Conservation (phyloP, 1,140 invertebrate genomes). For the Diabrotica undecimpunctata region DNA sequence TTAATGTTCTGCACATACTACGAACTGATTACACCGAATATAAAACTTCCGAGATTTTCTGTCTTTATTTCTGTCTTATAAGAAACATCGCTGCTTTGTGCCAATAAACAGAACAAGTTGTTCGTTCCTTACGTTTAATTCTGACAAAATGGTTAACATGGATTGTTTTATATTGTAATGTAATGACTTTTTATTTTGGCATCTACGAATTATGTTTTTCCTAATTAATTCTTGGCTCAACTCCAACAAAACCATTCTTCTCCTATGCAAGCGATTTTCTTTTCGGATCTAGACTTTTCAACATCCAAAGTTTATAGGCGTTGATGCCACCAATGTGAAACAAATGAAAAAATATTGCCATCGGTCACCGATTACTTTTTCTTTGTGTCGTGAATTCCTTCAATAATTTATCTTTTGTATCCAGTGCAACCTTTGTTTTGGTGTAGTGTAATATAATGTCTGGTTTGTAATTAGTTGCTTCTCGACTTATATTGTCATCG, state of each 20-base stretch:
- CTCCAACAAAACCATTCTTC: slow-evolving; percentile 24
- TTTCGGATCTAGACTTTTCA: slow-evolving; percentile 19
- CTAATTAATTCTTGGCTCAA: slow-evolving; percentile 18
- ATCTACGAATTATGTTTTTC: slow-evolving; percentile 21
- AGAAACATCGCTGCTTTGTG: background rate
- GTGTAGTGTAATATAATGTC: slow-evolving; percentile 32
- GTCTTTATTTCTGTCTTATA: background rate
- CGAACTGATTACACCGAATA: too few relatives aligned
- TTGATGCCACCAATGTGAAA: slow-evolving; percentile 21
- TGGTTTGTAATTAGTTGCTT: slow-evolving; percentile 26
- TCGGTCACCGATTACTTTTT: slow-evolving; percentile 39
- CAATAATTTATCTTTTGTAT: slow-evolving; percentile 26
- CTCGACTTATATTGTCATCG: slow-evolving; percentile 25
- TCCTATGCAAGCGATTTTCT: slow-evolving; percentile 3
- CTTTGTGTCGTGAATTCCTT: slow-evolving; percentile 26
- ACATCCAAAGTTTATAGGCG: slow-evolving; percentile 21
- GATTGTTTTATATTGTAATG: too few relatives aligned
- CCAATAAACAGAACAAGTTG: slow-evolving; percentile 11
- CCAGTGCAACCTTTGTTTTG: slow-evolving; percentile 32
- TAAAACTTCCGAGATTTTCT: background rate
- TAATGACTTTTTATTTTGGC: slow-evolving; percentile 4
- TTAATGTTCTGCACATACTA: background rate
- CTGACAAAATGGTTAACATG: slow-evolving; percentile 9
- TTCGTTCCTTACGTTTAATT: slow-evolving; percentile 18
- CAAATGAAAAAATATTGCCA: slow-evolving; percentile 37